Evolutionary conservation across 2,797 vertebrate species (phyloP).

Genomic region (Varecia variegata): DNA sequence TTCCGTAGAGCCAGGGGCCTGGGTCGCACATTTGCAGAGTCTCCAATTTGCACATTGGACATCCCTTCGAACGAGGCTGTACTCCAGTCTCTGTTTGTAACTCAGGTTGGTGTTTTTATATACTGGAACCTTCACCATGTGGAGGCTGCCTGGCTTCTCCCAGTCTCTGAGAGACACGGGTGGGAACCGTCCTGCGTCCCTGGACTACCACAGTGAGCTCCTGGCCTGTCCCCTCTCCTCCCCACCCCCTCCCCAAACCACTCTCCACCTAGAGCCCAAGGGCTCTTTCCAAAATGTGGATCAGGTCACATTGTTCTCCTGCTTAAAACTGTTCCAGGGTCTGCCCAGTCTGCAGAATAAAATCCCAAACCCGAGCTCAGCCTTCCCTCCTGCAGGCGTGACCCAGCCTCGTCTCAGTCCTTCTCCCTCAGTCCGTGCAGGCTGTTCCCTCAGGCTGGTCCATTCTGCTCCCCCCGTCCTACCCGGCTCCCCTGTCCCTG

Average conservation of each 20-base stretch:
- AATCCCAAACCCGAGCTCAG: neutral
- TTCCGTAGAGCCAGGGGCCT: neutral
- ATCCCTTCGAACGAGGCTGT: neutral
- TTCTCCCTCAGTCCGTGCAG: neutral
- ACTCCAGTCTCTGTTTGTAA: accelerated
- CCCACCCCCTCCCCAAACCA: accelerated
- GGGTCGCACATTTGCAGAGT: neutral
- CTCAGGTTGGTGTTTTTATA: neutral
- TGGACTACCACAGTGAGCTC: accelerated
- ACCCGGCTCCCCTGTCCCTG: neutral
- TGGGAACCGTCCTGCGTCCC: neutral
- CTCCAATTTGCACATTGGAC: accelerated
- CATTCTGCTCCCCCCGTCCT: neutral
- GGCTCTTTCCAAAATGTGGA: neutral
- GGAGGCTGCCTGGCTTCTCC: neutral
- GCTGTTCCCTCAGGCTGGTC: too few relatives aligned
- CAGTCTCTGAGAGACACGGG: neutral
- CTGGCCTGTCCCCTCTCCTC: neutral
- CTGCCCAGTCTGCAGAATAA: neutral
- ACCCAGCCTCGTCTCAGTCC: neutral
- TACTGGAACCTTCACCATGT: accelerated
- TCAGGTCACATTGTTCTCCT: neutral
- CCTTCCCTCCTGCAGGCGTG: neutral
- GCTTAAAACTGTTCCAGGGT: neutral
- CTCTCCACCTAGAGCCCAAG: neutral